phyloP scores from a whole-genome alignment of 2,888 invertebrate species.

The Hirtodrosophila alboralis region DNA sequence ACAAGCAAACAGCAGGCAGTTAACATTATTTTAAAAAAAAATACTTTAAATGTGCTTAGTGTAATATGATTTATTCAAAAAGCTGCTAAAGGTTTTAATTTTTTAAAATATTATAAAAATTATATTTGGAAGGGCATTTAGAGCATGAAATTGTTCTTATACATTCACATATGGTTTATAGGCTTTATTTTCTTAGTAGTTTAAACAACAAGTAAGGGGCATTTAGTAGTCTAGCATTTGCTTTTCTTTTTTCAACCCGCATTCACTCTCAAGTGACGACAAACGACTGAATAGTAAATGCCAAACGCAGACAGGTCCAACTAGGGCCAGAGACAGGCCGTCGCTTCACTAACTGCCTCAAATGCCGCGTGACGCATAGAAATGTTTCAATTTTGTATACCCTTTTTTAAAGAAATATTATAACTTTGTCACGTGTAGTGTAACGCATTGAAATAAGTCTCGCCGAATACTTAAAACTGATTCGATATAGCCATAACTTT shows the following conservation, averaged over 20 bases:
- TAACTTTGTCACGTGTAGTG: no score
- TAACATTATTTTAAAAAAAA: background rate
- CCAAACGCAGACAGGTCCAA: constrained; percentile 26
- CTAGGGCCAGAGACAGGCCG: constrained; percentile 29
- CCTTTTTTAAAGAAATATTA: no score
- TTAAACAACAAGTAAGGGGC: constrained; percentile 3
- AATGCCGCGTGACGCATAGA: constrained; percentile 72
- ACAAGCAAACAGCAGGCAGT: background rate
- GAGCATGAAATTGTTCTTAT: no score
- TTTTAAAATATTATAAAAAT: no score
- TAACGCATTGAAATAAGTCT: no score
- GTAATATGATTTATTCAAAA: no score
- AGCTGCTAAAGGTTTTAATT: no score
- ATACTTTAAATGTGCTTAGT: no score
- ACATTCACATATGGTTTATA: no score
- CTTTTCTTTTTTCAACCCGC: constrained; percentile 33
- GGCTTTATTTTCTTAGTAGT: background rate
- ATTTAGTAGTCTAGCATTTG: background rate
- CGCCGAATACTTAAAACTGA: no score
- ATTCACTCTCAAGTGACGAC: constrained; percentile 58
- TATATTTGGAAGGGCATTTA: no score
- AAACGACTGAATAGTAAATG: constrained; percentile 58
- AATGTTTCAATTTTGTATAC: constrained; percentile 53
- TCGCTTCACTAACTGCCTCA: constrained; percentile 52
- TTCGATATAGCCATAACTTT: no score